A percentile compares a stretch with the other conserved stretches of the same genome.
phyloP scores from a whole-genome alignment of 2,113 vertebrate species.

The Rhea pennata region DNA sequence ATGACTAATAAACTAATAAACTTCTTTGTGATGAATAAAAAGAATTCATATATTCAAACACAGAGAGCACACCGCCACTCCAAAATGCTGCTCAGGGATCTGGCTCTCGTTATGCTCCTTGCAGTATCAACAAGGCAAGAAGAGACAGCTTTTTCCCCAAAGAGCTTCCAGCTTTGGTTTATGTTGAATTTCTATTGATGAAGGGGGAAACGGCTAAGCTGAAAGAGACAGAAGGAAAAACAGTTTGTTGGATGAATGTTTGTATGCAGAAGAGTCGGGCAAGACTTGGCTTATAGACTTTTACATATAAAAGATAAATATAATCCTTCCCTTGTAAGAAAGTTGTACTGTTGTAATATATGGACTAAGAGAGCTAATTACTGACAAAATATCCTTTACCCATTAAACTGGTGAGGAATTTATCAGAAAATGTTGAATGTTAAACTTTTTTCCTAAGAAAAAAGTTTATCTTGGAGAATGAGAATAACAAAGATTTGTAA shows the following conservation, averaged over 20 bases:
- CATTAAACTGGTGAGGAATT: background rate
- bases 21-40: background rate
- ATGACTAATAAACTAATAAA: background rate
- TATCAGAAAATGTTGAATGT: background rate
- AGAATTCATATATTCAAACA: background rate
- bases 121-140: background rate
- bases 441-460: background rate
- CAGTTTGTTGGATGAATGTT: background rate
- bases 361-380: background rate
- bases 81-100: background rate
- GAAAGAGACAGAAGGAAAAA: background rate
- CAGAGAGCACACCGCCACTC: background rate
- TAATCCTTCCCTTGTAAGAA: background rate
- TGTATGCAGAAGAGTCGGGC: background rate
- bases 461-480: background rate
- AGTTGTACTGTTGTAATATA: background rate
- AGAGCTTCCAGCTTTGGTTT: background rate
- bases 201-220: background rate
- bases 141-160: background rate
- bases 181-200: accelerated
- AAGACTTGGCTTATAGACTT: background rate
- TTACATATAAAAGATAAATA: background rate
- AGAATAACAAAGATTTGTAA: background rate
- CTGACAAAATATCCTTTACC: background rate
- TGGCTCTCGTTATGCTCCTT: background rate